Percentiles rank a stretch among this genome's conserved stretches.
Evolutionary conservation across 2,797 vertebrate species (phyloP).

Genomic region (Nothura maculosa): DNA sequence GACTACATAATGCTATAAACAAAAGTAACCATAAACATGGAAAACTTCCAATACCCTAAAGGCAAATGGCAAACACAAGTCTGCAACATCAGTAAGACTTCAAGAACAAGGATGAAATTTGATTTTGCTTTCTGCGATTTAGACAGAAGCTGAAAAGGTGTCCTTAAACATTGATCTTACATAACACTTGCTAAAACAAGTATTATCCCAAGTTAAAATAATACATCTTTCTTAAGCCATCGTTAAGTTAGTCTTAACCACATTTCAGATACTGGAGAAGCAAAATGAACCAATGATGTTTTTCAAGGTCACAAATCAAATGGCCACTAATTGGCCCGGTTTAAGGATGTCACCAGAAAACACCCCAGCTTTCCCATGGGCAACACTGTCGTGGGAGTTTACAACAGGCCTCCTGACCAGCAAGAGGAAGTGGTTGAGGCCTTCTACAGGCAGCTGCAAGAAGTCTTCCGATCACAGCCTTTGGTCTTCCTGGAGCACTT

Average conservation of each 20-base stretch:
- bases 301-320: slow-evolving; percentile 56
- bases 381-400: no score
- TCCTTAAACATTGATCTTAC: not conserved
- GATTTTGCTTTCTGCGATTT: not conserved
- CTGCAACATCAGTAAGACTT: not conserved
- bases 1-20: not conserved
- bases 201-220: not conserved
- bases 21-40: not conserved
- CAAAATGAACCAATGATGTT: slow-evolving; percentile 24
- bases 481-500: no score
- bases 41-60: not conserved
- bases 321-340: not conserved
- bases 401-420: no score
- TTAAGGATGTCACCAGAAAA: no score
- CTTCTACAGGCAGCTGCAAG: no score
- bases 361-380: no score
- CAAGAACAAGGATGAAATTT: not conserved
- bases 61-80: not conserved
- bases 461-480: no score
- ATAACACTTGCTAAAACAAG: rapidly evolving
- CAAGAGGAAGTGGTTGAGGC: no score
- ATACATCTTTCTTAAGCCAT: not conserved
- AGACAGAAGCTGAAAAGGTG: not conserved
- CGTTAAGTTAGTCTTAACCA: not conserved
- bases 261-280: slow-evolving; percentile 42